Percentiles rank a stretch among this genome's conserved stretches.
phyloP scores from a whole-genome alignment of 1,140 invertebrate species.

The Conopomorpha cramerella region DNA sequence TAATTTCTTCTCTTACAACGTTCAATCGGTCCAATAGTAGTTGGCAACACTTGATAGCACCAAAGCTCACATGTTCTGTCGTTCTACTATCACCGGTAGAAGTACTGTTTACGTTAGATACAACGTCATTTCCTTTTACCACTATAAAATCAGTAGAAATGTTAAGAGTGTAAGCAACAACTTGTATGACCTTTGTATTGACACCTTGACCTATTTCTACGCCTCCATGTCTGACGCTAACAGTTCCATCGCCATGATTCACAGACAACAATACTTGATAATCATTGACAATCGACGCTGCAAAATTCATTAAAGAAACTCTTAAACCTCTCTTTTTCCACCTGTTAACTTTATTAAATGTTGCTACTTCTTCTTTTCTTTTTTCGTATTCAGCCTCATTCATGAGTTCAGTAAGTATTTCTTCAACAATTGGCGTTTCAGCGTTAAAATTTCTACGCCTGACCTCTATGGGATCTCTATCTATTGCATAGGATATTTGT shows the following conservation, averaged over 20 bases:
- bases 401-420: conserved; percentile 7
- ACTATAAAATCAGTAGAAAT: conserved; percentile 72
- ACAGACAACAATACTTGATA: conserved; percentile 70
- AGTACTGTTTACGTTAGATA: conserved; percentile 53
- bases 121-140: conserved; percentile 64
- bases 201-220: conserved; percentile 82
- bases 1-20: conserved; percentile 61
- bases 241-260: conserved; percentile 75
- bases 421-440: conserved; percentile 20
- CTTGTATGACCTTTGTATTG: conserved; percentile 68
- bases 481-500: conserved; percentile 67
- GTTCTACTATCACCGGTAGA: conserved; percentile 65
- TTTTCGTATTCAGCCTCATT: conserved; percentile 53
- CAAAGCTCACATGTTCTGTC: conserved; percentile 44
- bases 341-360: conserved; percentile 71
- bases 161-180: conserved; percentile 71
- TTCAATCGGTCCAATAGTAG: conserved; percentile 63
- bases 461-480: conserved; percentile 68
- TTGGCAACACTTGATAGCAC: conserved; percentile 67
- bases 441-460: conserved; percentile 60
- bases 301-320: conserved; percentile 67
- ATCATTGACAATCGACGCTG: conserved; percentile 43
- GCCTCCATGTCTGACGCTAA: conserved; percentile 74
- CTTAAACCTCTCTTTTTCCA: conserved; percentile 77
- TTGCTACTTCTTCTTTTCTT: conserved; percentile 53